Conservation (phyloP, 2,888 invertebrate genomes). For the Lasius platythorax region DNA sequence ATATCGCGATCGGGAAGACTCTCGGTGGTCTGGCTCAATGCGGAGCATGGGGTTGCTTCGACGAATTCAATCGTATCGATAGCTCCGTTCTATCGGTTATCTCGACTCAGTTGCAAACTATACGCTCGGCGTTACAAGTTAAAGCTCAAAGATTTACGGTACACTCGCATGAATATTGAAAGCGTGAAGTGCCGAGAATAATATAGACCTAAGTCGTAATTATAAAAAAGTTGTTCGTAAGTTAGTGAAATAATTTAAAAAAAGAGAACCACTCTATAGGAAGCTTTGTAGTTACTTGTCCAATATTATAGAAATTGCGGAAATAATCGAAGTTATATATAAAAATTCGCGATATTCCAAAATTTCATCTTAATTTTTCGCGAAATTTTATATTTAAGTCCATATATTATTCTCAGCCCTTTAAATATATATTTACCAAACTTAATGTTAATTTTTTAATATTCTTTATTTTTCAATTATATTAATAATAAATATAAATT, state of each 20-base stretch:
- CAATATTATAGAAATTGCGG: neutral
- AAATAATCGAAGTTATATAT: neutral
- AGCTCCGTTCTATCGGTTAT: conserved; percentile 97
- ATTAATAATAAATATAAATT: neutral
- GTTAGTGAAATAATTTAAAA: neutral
- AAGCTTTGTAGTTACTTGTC: neutral
- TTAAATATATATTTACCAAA: neutral
- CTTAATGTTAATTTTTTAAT: neutral
- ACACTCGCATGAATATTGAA: conserved; percentile 74
- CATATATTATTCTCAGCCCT: neutral
- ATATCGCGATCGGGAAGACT: conserved; percentile 92
- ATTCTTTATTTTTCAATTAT: neutral
- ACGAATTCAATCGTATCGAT: conserved; percentile 97
- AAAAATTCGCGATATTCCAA: neutral
- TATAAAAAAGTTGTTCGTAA: neutral
- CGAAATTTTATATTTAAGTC: neutral
- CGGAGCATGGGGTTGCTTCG: conserved; percentile 98
- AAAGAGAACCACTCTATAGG: neutral
- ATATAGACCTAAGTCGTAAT: neutral
- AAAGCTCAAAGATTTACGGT: conserved; percentile 92
- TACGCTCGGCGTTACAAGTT: conserved; percentile 93
- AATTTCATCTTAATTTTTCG: neutral
- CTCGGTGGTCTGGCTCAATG: conserved; percentile 93
- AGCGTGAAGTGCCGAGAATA: neutral
- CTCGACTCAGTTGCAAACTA: conserved; percentile 96